Conservation (phyloP, 2,113 vertebrate genomes). For the Echinops telfairi region DNA sequence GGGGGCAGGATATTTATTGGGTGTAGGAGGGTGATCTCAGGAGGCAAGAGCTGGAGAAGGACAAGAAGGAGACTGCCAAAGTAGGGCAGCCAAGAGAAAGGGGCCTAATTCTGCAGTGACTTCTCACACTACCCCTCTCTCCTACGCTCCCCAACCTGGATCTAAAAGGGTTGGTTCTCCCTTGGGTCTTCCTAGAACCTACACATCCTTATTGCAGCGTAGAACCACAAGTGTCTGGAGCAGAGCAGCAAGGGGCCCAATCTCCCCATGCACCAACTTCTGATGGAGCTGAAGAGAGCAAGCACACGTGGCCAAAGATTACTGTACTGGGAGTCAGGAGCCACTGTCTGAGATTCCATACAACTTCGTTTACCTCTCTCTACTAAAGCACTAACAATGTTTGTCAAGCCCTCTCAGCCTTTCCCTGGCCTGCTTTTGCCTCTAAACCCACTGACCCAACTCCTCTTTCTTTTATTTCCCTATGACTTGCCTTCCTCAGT, state of each 20-base stretch:
- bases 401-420: not conserved
- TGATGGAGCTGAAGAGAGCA: not conserved
- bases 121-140: too few relatives aligned
- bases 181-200: not conserved
- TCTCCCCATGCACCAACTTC: not conserved
- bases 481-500: not conserved
- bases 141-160: too few relatives aligned
- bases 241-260: not conserved
- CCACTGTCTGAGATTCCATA: not conserved
- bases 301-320: not conserved
- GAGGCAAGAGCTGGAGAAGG: not conserved
- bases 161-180: not conserved
- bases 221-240: not conserved
- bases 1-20: not conserved
- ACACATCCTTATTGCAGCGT: not conserved
- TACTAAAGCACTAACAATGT: not conserved
- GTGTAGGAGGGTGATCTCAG: not conserved
- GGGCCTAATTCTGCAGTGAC: not conserved
- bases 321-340: not conserved
- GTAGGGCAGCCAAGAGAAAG: not conserved
- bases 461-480: not conserved
- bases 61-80: not conserved
- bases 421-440: not conserved
- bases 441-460: fast-evolving
- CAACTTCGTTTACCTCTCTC: not conserved